Conservation (phyloP, 2,888 invertebrate genomes). For the Melinaea marsaeus region DNA sequence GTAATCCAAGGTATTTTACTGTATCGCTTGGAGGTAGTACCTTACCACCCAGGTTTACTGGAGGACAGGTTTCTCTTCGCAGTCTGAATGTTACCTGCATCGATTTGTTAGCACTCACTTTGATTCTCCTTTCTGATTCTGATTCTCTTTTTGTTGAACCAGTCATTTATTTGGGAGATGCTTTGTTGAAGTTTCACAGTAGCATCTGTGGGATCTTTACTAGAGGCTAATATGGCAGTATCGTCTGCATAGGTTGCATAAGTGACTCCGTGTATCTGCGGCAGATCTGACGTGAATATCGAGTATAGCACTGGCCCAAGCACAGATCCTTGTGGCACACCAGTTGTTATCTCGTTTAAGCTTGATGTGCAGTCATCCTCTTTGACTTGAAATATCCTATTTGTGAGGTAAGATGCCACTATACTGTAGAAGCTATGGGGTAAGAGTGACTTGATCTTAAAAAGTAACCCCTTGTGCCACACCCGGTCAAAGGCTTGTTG, state of each 20-base stretch:
- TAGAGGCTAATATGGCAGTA: neutral
- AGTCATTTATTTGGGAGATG: neutral
- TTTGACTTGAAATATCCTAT: too few species aligned
- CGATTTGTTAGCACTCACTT: slow-evolving; percentile 1
- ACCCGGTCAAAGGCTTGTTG: neutral
- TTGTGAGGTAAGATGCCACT: too few species aligned
- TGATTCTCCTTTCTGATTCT: neutral
- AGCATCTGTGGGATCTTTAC: neutral
- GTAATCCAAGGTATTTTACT: slow-evolving; percentile 5
- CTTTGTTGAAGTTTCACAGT: neutral
- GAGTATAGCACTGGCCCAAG: neutral
- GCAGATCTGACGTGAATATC: too few species aligned
- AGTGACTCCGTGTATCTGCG: neutral
- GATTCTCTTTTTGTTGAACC: neutral
- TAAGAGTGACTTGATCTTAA: too few species aligned
- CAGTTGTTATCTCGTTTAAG: neutral
- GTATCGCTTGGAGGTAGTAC: neutral
- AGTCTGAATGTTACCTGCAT: slow-evolving; percentile 9
- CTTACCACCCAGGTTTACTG: neutral
- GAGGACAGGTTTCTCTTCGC: slow-evolving; percentile 1
- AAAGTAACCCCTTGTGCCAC: too few species aligned
- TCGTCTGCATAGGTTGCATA: slow-evolving; percentile 4
- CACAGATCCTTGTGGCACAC: slow-evolving; percentile 4
- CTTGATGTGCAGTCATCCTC: too few species aligned
- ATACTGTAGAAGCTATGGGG: too few species aligned